Evolutionary conservation across 2,888 invertebrate species (phyloP), one percentile per base, ranked within the genome.

Genomic region (Hypsopygia costalis): DNA sequence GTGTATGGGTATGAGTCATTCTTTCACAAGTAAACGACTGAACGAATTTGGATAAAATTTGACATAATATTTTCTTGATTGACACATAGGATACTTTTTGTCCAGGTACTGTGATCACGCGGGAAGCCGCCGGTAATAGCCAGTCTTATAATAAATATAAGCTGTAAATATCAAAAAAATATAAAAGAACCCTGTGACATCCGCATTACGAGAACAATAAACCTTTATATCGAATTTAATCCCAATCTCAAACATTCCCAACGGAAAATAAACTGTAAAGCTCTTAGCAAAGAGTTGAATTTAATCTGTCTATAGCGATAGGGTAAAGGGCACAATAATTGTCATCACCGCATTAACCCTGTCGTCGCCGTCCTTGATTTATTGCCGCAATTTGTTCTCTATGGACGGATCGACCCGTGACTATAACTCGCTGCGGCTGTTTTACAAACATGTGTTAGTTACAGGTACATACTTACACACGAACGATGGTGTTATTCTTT

Each of bases 321-420:
- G 69, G 69, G 71, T 71, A 64, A 69, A 71, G 62, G 69, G 64
- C 54, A 65, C 60, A 62, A 66, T 67, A 70, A 65, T 67, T 70
- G 72, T 81, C 76, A 59, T 71, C 71, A 58, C 61, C 62, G 50
- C 58, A 65, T 81, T 79, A 82, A 71, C 71, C 77, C 80, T 78
- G 80, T 82, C 78, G 73, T 55, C 70, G 64, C 64, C 65, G 65
- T 67, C 74, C 71, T 74, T 86, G 85, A 85, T 85, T 81, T 81
- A 85, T 78, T 42, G 64, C 50, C 34, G 62, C 67, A 68, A 81
- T 85, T 44, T 75, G 77, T 66, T 74, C 66, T 61, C 46, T 40
- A 42, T 46, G 58, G 55, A 48, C 49, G 51, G 52, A 48, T 50
- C 57, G 53, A 49, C 52, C 50, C 54, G 54, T 35, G 43, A 43